Conservation (phyloP, 1,140 invertebrate genomes). For the Atopsyche davidsoni region DNA sequence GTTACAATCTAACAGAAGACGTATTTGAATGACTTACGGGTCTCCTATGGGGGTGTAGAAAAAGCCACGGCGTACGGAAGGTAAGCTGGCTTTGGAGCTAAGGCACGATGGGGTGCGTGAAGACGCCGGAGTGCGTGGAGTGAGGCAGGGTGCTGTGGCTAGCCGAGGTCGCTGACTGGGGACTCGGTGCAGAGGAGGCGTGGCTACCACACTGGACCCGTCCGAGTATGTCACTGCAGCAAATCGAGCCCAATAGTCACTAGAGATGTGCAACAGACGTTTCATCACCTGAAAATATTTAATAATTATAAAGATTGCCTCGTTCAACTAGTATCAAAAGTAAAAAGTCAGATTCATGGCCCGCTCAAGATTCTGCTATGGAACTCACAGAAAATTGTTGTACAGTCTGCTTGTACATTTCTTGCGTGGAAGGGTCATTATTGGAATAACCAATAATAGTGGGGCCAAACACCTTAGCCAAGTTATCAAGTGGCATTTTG, state of each 20-base stretch:
- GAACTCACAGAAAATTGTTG: conserved; percentile 20
- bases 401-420: conserved; percentile 22
- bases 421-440: conserved; percentile 20
- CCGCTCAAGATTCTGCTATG: neutral
- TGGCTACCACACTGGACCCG: conserved; percentile 23
- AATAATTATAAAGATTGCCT: neutral
- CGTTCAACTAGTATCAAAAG: no score
- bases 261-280: conserved; percentile 20
- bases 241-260: conserved; percentile 28
- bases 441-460: conserved; percentile 66
- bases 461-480: conserved; percentile 76
- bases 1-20: no score
- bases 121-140: neutral
- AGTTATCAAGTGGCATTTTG: conserved; percentile 70
- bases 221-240: conserved; percentile 22
- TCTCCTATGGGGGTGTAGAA: conserved; percentile 20
- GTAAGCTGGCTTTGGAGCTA: conserved; percentile 12
- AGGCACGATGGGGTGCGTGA: neutral
- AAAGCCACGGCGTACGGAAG: conserved; percentile 16
- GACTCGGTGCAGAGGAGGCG: conserved; percentile 19
- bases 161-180: conserved; percentile 24
- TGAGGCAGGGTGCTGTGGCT: conserved; percentile 14
- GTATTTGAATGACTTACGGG: conserved; percentile 6
- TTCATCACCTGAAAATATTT: conserved; percentile 20
- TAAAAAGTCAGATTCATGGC: neutral